phyloP scores from a whole-genome alignment of 2,797 vertebrate species.

The Distichodus sexfasciatus region DNA sequence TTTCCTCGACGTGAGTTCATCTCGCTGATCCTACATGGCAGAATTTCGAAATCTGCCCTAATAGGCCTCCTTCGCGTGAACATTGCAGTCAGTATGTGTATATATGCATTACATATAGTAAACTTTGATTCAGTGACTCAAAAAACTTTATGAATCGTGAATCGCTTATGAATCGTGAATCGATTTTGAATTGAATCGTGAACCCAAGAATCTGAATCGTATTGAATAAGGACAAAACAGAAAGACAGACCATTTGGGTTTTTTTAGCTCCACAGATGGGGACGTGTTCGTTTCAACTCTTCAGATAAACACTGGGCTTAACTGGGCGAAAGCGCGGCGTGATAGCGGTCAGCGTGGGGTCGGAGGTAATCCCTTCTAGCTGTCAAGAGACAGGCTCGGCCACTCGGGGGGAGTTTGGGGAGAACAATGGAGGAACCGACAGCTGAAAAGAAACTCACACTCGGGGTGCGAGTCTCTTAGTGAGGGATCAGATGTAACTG shows the following conservation, averaged over 20 bases:
- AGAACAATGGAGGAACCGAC: constrained; percentile 34
- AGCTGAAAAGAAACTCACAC: constrained; percentile 29
- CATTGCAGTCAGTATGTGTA: no score
- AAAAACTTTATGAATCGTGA: no score
- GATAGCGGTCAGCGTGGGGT: constrained; percentile 36
- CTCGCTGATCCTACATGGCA: no score
- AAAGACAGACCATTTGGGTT: not conserved
- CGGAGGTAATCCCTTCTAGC: constrained; percentile 47
- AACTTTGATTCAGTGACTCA: no score
- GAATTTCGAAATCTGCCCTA: no score
- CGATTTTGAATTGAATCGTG: no score
- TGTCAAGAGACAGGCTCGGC: constrained; percentile 33
- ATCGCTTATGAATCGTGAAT: no score
- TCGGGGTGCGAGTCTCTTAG: constrained; percentile 25
- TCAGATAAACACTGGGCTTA: constrained; percentile 39
- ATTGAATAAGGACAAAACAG: not conserved
- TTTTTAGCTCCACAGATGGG: constrained; percentile 22
- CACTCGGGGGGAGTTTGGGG: constrained; percentile 20
- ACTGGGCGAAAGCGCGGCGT: constrained; percentile 30
- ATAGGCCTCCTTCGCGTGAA: no score
- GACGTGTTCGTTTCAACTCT: constrained; percentile 13
- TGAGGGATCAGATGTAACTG: constrained; percentile 8
- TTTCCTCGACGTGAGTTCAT: no score
- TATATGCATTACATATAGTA: no score
- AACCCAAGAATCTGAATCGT: no score